Evolutionary conservation across 2,797 vertebrate genomes (phyloP).

Genomic region (Halcyon leucocephala): DNA sequence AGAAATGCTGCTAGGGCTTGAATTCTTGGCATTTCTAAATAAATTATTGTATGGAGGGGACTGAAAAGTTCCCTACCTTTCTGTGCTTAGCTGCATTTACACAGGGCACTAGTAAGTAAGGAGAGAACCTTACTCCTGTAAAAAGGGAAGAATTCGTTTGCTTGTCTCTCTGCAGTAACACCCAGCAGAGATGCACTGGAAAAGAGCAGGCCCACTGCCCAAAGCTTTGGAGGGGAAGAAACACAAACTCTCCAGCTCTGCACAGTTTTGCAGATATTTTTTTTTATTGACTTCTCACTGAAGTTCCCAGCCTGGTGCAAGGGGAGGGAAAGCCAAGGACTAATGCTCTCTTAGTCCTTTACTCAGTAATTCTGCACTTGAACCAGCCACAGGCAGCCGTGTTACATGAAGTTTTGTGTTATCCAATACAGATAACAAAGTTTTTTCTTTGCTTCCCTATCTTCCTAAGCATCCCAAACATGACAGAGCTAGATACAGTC

Average conservation of each 20-base stretch:
- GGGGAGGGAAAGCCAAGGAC: background rate
- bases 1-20: background rate
- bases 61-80: background rate
- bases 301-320: background rate
- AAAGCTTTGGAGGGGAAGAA: background rate
- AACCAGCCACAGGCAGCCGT: background rate
- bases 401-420: background rate
- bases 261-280: background rate
- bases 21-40: background rate
- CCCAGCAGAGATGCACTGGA: background rate
- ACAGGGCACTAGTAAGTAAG: background rate
- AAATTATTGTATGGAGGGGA: background rate
- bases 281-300: background rate
- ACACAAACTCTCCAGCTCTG: background rate
- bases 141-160: background rate
- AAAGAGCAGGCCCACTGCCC: background rate
- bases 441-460: background rate
- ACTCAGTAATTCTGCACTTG: background rate
- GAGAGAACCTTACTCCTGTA: background rate
- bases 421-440: rapidly evolving
- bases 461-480: background rate
- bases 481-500: background rate
- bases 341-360: background rate
- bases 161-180: background rate
- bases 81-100: background rate